Conservation (phyloP, 2,113 vertebrate genomes). For the Dicaeum eximium region DNA sequence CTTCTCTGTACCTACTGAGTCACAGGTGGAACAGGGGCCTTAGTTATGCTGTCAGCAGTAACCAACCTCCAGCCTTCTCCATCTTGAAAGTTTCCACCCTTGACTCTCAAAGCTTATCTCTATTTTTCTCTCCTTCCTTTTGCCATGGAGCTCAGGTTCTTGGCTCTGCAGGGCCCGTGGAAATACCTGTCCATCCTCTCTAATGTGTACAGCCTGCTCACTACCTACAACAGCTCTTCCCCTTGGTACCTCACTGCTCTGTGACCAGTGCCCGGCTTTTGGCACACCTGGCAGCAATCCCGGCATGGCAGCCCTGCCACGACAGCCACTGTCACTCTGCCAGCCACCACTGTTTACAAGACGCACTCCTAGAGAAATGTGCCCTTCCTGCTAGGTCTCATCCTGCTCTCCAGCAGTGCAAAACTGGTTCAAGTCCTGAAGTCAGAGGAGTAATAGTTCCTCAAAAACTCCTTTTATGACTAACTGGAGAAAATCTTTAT, state of each 20-base stretch:
- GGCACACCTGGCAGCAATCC: not conserved
- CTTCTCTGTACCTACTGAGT: not conserved
- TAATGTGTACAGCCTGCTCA: not conserved
- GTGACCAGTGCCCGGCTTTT: not conserved
- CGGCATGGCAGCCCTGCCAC: fast-evolving
- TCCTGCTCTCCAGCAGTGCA: not conserved
- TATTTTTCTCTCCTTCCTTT: not conserved
- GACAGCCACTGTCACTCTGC: not conserved
- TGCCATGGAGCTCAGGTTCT: not conserved
- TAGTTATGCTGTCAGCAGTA: not conserved
- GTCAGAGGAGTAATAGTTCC: not conserved
- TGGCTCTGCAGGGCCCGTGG: not conserved
- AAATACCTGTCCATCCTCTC: not conserved
- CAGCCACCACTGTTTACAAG: not conserved
- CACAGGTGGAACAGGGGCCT: not conserved
- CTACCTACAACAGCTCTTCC: not conserved
- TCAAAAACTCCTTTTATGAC: not conserved
- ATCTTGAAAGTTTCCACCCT: not conserved
- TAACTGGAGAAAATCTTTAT: not conserved
- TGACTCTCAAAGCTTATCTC: not conserved
- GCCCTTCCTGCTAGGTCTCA: not conserved
- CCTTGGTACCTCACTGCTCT: not conserved
- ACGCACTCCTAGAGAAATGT: not conserved
- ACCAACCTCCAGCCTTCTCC: not conserved
- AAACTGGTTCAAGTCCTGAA: not conserved